These are phyloP conservation scores for Epinephelus coioides DNA, from an alignment of 2,797 vertebrate species.

Conservation along the genomic window DNA sequence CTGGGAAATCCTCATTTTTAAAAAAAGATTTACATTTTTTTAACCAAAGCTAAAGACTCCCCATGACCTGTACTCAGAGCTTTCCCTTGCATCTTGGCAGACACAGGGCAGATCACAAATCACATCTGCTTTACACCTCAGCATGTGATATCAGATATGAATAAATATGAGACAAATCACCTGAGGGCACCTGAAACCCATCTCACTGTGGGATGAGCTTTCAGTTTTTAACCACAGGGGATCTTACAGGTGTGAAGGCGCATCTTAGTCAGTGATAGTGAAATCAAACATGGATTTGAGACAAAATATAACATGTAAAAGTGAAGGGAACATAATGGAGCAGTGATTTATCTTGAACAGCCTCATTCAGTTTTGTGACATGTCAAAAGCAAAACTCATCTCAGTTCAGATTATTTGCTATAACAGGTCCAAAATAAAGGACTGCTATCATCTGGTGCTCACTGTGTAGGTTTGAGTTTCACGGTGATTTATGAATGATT, in stretches of 20 bases:
- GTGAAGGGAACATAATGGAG: slow-evolving; percentile 13
- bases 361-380: slow-evolving; percentile 1
- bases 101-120: slow-evolving; percentile 7
- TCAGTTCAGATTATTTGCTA: not conserved
- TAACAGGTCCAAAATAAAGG: not conserved
- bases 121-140: slow-evolving; percentile 21
- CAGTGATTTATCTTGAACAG: slow-evolving; percentile 2
- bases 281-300: slow-evolving; percentile 35
- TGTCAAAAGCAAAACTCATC: not conserved
- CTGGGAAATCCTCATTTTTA: not conserved
- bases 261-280: slow-evolving; percentile 17
- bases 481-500: slow-evolving; percentile 74
- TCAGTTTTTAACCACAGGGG: slow-evolving; percentile 34
- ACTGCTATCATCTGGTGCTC: slow-evolving; percentile 7
- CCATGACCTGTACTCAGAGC: slow-evolving; percentile 1
- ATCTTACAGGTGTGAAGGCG: slow-evolving; percentile 33
- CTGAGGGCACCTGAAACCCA: slow-evolving; percentile 38
- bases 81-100: not conserved
- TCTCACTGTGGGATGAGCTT: slow-evolving; percentile 40
- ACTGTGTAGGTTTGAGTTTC: slow-evolving; percentile 40
- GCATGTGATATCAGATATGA: slow-evolving; percentile 40
- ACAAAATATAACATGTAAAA: slow-evolving; percentile 25
- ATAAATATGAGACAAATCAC: slow-evolving; percentile 56
- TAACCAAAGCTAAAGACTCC: not conserved
- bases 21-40: not conserved